These are phyloP conservation scores for Lordiphosa clarofinis DNA, from an alignment of 1,140 invertebrate genomes.

Conservation along the genomic window DNA sequence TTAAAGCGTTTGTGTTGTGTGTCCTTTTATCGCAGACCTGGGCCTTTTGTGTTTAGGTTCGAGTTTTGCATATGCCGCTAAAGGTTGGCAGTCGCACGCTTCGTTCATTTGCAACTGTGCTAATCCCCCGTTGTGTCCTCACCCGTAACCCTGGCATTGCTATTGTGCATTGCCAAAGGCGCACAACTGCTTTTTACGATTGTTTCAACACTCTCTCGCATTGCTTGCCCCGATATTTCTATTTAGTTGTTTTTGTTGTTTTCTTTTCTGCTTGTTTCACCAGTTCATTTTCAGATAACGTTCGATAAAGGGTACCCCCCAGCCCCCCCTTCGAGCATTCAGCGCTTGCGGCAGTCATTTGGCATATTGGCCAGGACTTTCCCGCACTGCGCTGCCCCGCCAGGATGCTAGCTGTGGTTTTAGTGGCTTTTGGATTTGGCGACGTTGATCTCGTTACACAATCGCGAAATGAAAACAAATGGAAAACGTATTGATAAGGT, in stretches of 20 bases:
- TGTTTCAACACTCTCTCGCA: conserved; percentile 75
- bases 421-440: conserved; percentile 75
- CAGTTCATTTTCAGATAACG: conserved; percentile 65
- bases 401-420: conserved; percentile 52
- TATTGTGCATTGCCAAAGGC: conserved; percentile 21
- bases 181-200: conserved; percentile 69
- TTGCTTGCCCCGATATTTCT: conserved; percentile 47
- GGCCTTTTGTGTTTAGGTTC: conserved; percentile 58
- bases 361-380: conserved; percentile 54
- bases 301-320: conserved; percentile 47
- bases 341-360: conserved; percentile 54
- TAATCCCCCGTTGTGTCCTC: conserved; percentile 40
- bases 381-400: not conserved
- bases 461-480: conserved; percentile 78
- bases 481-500: conserved; percentile 72
- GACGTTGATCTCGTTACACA: conserved; percentile 73
- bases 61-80: conserved; percentile 62
- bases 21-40: conserved; percentile 44
- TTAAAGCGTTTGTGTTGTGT: conserved; percentile 46
- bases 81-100: conserved; percentile 32
- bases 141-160: conserved; percentile 1
- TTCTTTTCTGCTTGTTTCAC: conserved; percentile 31
- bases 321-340: conserved; percentile 15
- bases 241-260: conserved; percentile 44
- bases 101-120: conserved; percentile 71